Conservation (phyloP, 2,888 invertebrate genomes). For the Cataglyphis livida region DNA sequence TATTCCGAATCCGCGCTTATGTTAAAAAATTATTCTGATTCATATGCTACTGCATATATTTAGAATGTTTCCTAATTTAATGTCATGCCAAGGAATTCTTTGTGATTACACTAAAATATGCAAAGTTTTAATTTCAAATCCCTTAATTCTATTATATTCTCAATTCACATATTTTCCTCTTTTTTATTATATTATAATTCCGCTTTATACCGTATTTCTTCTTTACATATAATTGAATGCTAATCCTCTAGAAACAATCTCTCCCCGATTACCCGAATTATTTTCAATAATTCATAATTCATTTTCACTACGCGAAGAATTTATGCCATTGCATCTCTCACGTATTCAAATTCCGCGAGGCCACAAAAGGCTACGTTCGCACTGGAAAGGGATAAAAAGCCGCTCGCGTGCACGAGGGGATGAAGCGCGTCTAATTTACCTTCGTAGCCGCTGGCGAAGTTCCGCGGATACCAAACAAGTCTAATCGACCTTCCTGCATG, state of each 20-base stretch:
- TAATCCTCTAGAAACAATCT: neutral
- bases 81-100: neutral
- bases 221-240: neutral
- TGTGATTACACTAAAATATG: neutral
- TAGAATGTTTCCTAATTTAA: neutral
- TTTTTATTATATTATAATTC: neutral
- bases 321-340: constrained; percentile 30
- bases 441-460: constrained; percentile 38
- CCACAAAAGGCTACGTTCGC: constrained; percentile 45
- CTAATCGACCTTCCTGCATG: constrained; percentile 50
- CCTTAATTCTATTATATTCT: neutral
- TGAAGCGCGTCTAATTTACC: constrained; percentile 43
- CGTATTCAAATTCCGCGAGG: neutral
- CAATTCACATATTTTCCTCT: neutral
- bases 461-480: constrained; percentile 54
- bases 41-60: neutral
- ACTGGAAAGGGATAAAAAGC: constrained; percentile 37
- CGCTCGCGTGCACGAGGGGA: constrained; percentile 22
- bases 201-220: neutral
- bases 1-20: neutral
- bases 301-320: constrained; percentile 30
- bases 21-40: neutral
- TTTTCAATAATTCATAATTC: constrained; percentile 21
- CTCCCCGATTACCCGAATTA: constrained; percentile 7
- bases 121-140: neutral